Evolutionary conservation across 2,113 vertebrate genomes (phyloP).

Genomic region (Numida meleagris): DNA sequence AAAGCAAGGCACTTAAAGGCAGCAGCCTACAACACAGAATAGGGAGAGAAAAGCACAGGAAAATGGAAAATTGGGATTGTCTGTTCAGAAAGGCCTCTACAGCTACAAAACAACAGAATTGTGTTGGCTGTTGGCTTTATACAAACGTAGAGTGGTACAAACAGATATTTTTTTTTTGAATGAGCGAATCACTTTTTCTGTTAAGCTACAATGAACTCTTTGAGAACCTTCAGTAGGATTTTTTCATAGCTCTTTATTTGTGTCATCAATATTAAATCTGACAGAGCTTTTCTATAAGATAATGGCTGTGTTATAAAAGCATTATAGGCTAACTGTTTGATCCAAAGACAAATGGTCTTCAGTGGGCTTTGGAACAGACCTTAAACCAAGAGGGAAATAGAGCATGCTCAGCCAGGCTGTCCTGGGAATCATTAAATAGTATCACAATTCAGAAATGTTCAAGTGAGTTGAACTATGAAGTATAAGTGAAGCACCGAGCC

Average conservation of each 20-base stretch:
- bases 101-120: background rate
- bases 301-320: constrained; percentile 36
- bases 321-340: background rate
- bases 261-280: constrained; percentile 33
- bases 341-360: constrained; percentile 42
- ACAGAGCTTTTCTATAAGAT: constrained; percentile 5
- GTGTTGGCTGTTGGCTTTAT: background rate
- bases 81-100: background rate
- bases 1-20: background rate
- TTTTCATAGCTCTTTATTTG: background rate
- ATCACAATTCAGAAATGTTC: background rate
- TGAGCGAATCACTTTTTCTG: background rate
- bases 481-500: background rate
- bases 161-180: background rate
- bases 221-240: background rate
- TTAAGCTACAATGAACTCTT: background rate
- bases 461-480: background rate
- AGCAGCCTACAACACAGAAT: background rate
- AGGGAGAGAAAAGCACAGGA: background rate
- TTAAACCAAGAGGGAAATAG: constrained; percentile 8
- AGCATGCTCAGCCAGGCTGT: background rate
- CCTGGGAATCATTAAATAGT: background rate
- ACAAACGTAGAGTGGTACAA: background rate
- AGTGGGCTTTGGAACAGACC: constrained; percentile 30
- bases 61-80: background rate